phyloP scores from a whole-genome alignment of 2,888 invertebrate species.

The Poecilus cupreus region DNA sequence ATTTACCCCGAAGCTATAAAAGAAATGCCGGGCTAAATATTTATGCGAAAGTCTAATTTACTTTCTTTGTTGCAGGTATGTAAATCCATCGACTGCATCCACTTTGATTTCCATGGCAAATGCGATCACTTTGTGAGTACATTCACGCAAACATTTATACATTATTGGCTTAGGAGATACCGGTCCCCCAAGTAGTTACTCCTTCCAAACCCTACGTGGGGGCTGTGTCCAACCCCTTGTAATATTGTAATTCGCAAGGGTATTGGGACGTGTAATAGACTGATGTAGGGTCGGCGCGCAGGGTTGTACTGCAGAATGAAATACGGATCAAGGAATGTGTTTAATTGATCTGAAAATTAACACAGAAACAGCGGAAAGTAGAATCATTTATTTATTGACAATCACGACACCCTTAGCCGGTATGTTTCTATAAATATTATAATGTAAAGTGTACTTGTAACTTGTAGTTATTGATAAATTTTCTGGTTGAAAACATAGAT shows the following conservation, averaged over 20 bases:
- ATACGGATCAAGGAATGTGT: not conserved
- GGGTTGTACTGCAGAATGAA: constrained; percentile 23
- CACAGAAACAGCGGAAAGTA: not conserved
- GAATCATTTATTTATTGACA: not conserved
- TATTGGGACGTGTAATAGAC: constrained; percentile 70
- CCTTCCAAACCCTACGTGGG: constrained; percentile 5
- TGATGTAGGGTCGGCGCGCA: constrained; percentile 52
- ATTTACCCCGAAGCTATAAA: too few species aligned
- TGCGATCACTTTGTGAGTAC: constrained; percentile 47
- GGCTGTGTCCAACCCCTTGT: constrained; percentile 63
- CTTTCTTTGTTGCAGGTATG: constrained; percentile 51
- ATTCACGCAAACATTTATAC: constrained; percentile 41
- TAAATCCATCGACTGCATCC: constrained; percentile 13
- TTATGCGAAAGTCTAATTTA: not conserved
- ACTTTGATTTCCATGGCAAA: constrained; percentile 9
- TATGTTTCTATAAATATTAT: too few species aligned
- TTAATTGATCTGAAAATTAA: constrained; percentile 33
- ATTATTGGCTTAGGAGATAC: constrained; percentile 38
- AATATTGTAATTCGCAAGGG: constrained; percentile 69
- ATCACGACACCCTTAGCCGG: not conserved
- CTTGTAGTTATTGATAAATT: constrained; percentile 4
- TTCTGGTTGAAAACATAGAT: not conserved
- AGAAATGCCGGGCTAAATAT: too few species aligned
- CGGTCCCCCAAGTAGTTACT: constrained; percentile 21
- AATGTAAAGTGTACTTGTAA: too few species aligned